phyloP scores from a whole-genome alignment of 2,113 vertebrate species.

The Apodemus speciosus region DNA sequence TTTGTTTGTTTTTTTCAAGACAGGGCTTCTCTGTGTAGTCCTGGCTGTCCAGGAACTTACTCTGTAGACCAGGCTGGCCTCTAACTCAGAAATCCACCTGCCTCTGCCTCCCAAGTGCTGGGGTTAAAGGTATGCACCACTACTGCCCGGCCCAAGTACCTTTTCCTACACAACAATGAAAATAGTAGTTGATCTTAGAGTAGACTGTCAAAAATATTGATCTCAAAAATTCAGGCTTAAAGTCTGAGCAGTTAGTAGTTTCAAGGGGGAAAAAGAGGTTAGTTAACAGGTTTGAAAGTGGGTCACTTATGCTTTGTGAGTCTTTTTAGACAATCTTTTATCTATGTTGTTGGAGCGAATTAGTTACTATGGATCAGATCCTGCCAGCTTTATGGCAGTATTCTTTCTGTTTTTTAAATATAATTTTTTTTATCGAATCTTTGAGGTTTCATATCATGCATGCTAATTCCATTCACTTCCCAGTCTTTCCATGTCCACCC shows the following conservation, averaged over 20 bases:
- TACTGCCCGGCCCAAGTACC: neutral
- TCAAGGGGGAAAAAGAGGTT: neutral
- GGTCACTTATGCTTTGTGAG: neutral
- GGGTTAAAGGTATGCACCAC: too few species aligned
- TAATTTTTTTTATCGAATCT: neutral
- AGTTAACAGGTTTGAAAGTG: neutral
- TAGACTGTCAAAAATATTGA: neutral
- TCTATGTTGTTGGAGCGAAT: neutral
- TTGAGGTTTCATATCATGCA: neutral
- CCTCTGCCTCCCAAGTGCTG: too few species aligned
- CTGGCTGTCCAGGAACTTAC: too few species aligned
- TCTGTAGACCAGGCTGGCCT: too few species aligned
- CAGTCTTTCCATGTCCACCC: neutral
- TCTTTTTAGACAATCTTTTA: neutral
- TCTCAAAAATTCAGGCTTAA: neutral
- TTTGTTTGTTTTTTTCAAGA: too few species aligned
- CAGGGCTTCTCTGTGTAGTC: too few species aligned
- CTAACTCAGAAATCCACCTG: too few species aligned
- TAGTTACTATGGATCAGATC: neutral
- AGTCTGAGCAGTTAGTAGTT: neutral
- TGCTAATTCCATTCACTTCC: neutral
- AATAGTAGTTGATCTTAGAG: neutral
- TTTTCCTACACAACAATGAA: slow-evolving; percentile 7
- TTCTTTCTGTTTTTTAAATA: neutral
- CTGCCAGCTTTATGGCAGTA: neutral